phyloP scores from a whole-genome alignment of 2,797 vertebrate genomes.

The Pangasius sanitwongsei region DNA sequence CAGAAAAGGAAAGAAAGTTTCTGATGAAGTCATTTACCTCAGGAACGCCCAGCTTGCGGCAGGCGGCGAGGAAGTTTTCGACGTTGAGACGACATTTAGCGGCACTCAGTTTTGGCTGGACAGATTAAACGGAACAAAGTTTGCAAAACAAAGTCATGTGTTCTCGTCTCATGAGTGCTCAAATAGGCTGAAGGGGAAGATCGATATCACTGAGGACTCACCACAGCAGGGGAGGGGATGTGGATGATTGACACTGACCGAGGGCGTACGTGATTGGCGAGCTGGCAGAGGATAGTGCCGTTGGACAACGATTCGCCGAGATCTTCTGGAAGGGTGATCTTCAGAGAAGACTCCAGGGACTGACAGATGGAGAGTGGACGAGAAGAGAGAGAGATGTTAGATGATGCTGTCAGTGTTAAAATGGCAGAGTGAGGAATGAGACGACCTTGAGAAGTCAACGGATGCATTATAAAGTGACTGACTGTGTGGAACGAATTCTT shows the following conservation, averaged over 20 bases:
- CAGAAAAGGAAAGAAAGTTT: not conserved
- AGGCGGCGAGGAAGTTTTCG: slow-evolving; percentile 86
- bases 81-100: slow-evolving; percentile 86
- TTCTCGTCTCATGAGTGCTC: not conserved
- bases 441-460: not conserved
- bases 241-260: slow-evolving; percentile 86
- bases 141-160: slow-evolving; percentile 2
- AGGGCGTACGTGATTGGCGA: slow-evolving; percentile 83
- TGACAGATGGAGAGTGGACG: slow-evolving; percentile 51
- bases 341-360: slow-evolving; percentile 83
- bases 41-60: slow-evolving; percentile 84
- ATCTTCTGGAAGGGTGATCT: slow-evolving; percentile 78
- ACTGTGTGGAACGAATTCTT: not conserved
- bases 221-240: slow-evolving; percentile 89
- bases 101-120: slow-evolving; percentile 85
- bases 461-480: not conserved
- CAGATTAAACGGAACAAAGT: slow-evolving; percentile 17
- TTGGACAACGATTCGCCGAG: slow-evolving; percentile 80
- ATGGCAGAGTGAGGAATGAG: not conserved
- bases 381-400: not conserved
- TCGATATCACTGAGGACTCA: slow-evolving; percentile 65
- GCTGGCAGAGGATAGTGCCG: slow-evolving; percentile 85
- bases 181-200: not conserved
- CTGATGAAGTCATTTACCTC: slow-evolving; percentile 74
- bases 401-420: slow-evolving; percentile 1